These are phyloP conservation scores for Palythoa grandis DNA, from an alignment of 92 coral and sea anemone genomes.

Conservation along the genomic window DNA sequence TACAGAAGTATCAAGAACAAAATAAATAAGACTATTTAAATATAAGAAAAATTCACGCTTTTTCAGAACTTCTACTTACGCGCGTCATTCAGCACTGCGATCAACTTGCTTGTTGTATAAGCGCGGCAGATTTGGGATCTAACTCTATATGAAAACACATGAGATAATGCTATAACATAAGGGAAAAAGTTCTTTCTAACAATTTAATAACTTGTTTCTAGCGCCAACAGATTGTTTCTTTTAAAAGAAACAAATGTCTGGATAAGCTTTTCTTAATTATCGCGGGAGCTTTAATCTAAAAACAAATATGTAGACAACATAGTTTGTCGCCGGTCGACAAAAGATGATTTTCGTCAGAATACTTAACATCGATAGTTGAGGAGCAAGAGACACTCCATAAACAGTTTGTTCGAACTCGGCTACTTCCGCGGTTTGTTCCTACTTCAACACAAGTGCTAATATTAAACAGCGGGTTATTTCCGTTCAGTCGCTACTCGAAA, in stretches of 20 bases:
- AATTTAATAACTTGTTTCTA: constrained; percentile 27
- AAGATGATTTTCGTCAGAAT: not conserved
- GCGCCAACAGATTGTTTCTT: constrained; percentile 15
- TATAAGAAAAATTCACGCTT: constrained; percentile 14
- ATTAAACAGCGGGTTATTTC: constrained; percentile 17
- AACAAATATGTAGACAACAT: not conserved
- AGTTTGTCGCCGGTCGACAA: constrained; percentile 1
- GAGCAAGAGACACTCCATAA: constrained; percentile 6
- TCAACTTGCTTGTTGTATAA: not conserved
- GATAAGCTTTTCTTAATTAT: not conserved
- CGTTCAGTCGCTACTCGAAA: constrained; percentile 21
- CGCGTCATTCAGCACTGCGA: not conserved
- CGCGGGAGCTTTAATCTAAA: constrained; percentile 22
- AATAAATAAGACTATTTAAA: constrained; percentile 20
- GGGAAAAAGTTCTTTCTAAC: not conserved
- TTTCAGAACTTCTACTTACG: not conserved
- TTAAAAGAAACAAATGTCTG: not conserved
- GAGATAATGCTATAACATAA: not conserved
- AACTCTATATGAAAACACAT: not conserved
- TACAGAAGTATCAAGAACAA: constrained; percentile 15
- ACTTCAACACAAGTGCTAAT: constrained; percentile 14
- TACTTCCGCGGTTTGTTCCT: constrained; percentile 32
- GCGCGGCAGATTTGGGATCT: not conserved
- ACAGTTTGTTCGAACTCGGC: constrained; percentile 3
- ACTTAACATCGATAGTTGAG: not conserved